A percentile compares a stretch with the other conserved stretches of the same genome.
These are phyloP conservation scores for Ditylenchus weischeri DNA, from an alignment of 2,888 invertebrate species.

Conservation along the genomic window DNA sequence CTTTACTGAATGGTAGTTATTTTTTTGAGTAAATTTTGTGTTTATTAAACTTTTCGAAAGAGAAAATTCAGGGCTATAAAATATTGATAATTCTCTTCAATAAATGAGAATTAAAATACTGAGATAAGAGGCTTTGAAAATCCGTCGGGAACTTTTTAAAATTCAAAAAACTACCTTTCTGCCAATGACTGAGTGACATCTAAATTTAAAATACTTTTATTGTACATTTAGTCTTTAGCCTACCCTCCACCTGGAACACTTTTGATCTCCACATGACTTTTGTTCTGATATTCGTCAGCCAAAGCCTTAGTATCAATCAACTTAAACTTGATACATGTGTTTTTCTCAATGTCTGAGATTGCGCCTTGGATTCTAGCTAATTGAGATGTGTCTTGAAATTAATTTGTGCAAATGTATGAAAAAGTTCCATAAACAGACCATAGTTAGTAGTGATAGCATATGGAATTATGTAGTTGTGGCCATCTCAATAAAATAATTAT, in stretches of 20 bases:
- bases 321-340: not conserved
- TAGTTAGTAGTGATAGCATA: not conserved
- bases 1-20: no score
- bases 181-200: slow-evolving; percentile 7
- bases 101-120: no score
- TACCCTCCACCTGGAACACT: slow-evolving; percentile 1
- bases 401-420: no score
- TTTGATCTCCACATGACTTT: slow-evolving; percentile 6
- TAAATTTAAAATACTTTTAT: not conserved
- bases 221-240: not conserved
- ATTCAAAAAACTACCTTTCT: not conserved
- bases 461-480: slow-evolving; percentile 4
- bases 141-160: no score
- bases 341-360: not conserved
- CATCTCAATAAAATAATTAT: not conserved
- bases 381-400: not conserved
- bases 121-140: no score
- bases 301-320: not conserved
- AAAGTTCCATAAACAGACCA: not conserved
- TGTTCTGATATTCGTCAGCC: not conserved
- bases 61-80: no score
- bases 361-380: not conserved
- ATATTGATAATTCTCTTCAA: no score
- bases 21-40: no score
- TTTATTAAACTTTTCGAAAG: no score